These are phyloP conservation scores for Telenomus remus DNA, from an alignment of 1,140 invertebrate genomes.

Conservation along the genomic window DNA sequence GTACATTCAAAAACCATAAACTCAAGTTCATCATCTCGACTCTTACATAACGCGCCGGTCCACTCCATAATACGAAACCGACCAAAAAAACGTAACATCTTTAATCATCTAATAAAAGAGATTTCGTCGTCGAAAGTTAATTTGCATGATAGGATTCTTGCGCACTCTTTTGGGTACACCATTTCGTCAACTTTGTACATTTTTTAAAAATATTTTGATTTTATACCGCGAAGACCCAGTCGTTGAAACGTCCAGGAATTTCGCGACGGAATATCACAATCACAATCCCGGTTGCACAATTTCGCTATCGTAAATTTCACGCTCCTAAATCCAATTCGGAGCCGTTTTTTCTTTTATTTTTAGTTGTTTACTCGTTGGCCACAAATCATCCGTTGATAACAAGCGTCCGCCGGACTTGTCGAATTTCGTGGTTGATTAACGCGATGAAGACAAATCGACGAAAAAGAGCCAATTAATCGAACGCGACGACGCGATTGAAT, in stretches of 20 bases:
- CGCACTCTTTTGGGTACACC: not conserved
- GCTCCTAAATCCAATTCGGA: slow-evolving; percentile 21
- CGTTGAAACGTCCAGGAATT: slow-evolving; percentile 28
- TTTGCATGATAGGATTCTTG: slow-evolving; percentile 30
- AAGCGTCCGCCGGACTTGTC: not conserved
- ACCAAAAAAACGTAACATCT: too few relatives aligned
- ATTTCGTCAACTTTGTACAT: slow-evolving; percentile 36
- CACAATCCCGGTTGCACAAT: slow-evolving; percentile 44
- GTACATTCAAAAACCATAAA: not conserved
- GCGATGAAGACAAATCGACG: not conserved
- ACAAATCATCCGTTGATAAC: not conserved
- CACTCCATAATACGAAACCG: too few relatives aligned
- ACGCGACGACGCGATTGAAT: not conserved
- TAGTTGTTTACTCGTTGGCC: slow-evolving; percentile 12
- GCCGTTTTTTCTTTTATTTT: slow-evolving; percentile 15
- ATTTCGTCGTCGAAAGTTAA: slow-evolving; percentile 38
- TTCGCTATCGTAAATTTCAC: slow-evolving; percentile 35
- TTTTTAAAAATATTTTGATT: slow-evolving; percentile 8
- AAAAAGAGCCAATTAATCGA: not conserved
- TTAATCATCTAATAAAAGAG: slow-evolving; percentile 22
- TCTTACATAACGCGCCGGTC: too few relatives aligned
- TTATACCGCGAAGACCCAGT: too few relatives aligned
- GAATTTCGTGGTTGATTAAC: slow-evolving; percentile 12
- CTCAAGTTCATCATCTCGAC: too few relatives aligned
- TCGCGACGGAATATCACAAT: slow-evolving; percentile 26